A percentile compares a stretch with the other conserved stretches of the same genome.
These are phyloP conservation scores for Oreochromis aureus DNA, from an alignment of 2,113 vertebrate genomes.

Conservation along the genomic window DNA sequence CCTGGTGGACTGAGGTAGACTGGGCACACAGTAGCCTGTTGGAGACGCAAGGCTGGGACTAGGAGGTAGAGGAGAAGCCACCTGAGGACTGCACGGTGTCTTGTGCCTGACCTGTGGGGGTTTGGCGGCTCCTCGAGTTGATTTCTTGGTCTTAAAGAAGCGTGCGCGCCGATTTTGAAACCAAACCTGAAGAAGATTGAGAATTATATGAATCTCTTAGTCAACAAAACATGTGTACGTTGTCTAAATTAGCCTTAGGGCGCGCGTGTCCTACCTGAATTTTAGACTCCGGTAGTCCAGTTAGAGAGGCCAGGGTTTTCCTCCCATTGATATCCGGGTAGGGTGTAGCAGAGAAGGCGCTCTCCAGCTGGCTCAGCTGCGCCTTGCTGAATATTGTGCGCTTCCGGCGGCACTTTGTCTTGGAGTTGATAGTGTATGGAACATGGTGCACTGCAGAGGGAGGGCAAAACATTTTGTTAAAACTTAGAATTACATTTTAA, in stretches of 20 bases:
- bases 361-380: conserved; percentile 79
- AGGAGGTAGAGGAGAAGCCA: neutral
- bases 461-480: neutral
- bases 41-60: neutral
- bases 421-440: neutral
- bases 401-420: conserved; percentile 58
- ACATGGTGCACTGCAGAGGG: neutral
- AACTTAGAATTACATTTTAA: neutral
- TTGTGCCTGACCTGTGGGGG: neutral
- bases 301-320: conserved; percentile 75
- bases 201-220: neutral
- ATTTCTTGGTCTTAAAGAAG: conserved; percentile 76
- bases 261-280: conserved; percentile 71
- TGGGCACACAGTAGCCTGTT: neutral
- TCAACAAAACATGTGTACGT: neutral
- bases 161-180: conserved; percentile 84
- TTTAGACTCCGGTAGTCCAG: conserved; percentile 79
- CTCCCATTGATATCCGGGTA: conserved; percentile 78
- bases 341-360: conserved; percentile 71
- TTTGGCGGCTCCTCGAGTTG: neutral
- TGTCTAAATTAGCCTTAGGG: neutral
- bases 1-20: conserved; percentile 30
- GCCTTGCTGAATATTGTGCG: conserved; percentile 77
- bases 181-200: conserved; percentile 76
- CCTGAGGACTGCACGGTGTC: neutral